Evolutionary conservation across 2,888 invertebrate species (phyloP).

Genomic region (Micoletzkya japonica): DNA sequence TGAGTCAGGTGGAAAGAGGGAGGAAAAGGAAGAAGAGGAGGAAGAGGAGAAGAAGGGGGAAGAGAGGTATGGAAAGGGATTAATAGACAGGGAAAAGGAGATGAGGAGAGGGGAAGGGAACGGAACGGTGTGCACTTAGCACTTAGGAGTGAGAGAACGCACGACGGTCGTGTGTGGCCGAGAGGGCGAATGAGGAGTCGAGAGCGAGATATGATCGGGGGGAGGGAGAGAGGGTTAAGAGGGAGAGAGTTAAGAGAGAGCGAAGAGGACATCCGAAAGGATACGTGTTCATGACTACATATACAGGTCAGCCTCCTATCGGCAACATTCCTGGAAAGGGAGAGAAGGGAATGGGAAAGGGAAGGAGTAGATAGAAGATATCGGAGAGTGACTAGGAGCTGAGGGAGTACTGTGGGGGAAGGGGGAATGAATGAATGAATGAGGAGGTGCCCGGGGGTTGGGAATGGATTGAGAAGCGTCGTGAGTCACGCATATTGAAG

Average conservation of each 20-base stretch:
- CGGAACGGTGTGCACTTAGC: no score
- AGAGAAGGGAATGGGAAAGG: no score
- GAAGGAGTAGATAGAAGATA: no score
- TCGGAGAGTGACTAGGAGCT: neutral
- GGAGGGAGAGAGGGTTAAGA: slow-evolving; percentile 1
- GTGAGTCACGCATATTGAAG: no score
- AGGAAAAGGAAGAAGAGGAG: neutral
- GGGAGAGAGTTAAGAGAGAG: neutral
- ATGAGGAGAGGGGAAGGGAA: slow-evolving; percentile 4
- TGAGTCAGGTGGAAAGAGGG: neutral
- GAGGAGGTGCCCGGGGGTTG: neutral
- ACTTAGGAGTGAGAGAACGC: no score
- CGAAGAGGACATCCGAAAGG: no score
- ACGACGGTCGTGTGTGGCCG: no score
- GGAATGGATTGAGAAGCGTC: no score
- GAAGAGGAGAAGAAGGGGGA: neutral
- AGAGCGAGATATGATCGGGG: no score
- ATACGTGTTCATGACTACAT: neutral
- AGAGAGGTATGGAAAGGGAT: neutral
- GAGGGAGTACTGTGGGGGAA: slow-evolving; percentile 1
- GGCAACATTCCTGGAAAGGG: neutral
- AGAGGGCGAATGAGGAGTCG: no score
- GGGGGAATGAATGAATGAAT: slow-evolving; percentile 1
- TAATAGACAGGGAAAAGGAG: neutral
- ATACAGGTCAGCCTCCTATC: neutral